phyloP scores from a whole-genome alignment of 2,113 vertebrate genomes.

The Pyxicephalus adspersus region DNA sequence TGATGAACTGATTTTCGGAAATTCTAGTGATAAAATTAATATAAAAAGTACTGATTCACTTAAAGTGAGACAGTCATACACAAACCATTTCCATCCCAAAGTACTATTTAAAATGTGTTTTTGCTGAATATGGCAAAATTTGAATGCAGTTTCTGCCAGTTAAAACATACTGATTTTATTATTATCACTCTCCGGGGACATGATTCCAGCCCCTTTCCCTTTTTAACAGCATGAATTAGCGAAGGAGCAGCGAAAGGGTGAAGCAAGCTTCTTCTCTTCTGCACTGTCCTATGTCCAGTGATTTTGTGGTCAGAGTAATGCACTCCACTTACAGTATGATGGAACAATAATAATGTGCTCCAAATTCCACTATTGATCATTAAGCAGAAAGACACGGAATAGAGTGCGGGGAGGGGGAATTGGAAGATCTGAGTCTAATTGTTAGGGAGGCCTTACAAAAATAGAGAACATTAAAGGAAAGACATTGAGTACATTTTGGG shows the following conservation, averaged over 20 bases:
- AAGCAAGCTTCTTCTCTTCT: neutral
- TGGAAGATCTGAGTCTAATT: neutral
- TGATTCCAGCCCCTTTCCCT: constrained; percentile 5
- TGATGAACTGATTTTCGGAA: no score
- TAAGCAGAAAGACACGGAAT: neutral
- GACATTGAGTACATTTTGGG: no score
- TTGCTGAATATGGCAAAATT: neutral
- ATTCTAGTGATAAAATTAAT: no score
- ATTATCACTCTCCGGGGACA: neutral
- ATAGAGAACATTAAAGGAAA: no score
- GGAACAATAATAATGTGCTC: constrained; percentile 44
- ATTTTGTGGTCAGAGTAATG: constrained; percentile 53
- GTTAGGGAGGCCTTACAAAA: no score
- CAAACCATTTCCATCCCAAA: no score
- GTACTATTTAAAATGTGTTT: neutral
- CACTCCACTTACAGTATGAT: constrained; percentile 48
- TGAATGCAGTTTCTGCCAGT: neutral
- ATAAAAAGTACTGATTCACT: no score
- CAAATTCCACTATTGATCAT: constrained; percentile 42
- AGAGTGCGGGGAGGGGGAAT: neutral
- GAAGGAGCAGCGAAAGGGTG: constrained; percentile 6
- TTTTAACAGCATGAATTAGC: constrained; percentile 11
- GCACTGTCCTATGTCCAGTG: constrained; percentile 32
- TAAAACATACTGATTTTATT: constrained; percentile 12
- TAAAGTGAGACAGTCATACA: no score